Conservation (phyloP, 2,797 vertebrate genomes). For the Rhyacichthys aspro region DNA sequence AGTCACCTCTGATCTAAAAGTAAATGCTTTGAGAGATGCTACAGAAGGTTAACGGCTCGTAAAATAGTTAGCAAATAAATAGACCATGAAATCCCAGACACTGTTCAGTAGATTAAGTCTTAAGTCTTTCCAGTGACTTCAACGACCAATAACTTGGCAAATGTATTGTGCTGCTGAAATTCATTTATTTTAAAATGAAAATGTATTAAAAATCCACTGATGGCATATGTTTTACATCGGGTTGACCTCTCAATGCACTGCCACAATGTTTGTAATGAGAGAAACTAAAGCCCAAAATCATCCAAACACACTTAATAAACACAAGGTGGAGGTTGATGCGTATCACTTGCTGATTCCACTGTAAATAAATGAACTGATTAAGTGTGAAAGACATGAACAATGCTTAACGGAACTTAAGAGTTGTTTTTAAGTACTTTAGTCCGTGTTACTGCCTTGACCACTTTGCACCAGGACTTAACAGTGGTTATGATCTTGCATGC, state of each 20-base stretch:
- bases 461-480: neutral
- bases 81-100: too few species aligned
- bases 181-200: too few species aligned
- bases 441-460: too few species aligned
- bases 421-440: neutral
- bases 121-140: too few species aligned
- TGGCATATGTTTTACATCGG: too few species aligned
- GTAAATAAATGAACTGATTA: neutral
- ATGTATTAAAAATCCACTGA: neutral
- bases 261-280: neutral
- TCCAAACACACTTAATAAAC: neutral
- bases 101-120: too few species aligned
- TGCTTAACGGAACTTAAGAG: neutral
- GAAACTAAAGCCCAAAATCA: neutral
- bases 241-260: too few species aligned
- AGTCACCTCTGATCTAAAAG: constrained; percentile 26
- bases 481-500: neutral
- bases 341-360: neutral
- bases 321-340: neutral
- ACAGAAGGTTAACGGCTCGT: constrained; percentile 22
- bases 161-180: too few species aligned
- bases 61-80: constrained; percentile 1
- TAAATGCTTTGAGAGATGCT: constrained; percentile 1
- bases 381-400: neutral
- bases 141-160: too few species aligned